These are phyloP conservation scores for Blastomussa wellsi DNA, from an alignment of 92 coral and sea anemone species.

Conservation along the genomic window DNA sequence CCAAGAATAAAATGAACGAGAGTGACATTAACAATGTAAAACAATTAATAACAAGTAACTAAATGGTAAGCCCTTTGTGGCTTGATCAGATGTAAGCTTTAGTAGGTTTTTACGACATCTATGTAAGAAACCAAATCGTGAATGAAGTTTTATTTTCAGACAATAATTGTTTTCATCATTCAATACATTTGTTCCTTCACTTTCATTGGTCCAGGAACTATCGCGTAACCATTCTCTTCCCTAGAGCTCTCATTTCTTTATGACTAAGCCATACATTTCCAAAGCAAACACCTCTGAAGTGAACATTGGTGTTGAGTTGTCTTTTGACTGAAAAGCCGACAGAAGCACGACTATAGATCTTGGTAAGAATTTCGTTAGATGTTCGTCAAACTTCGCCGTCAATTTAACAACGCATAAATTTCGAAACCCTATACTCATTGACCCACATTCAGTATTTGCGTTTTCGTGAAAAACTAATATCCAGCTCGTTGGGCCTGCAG, in stretches of 20 bases:
- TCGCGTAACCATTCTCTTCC: background rate
- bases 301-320: background rate
- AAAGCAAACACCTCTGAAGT: background rate
- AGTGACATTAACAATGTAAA: background rate
- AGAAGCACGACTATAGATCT: background rate
- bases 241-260: no score
- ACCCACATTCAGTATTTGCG: background rate
- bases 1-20: background rate
- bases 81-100: background rate
- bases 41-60: background rate
- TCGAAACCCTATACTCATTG: background rate
- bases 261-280: background rate
- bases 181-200: no score
- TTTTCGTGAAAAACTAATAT: background rate
- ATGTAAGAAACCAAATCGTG: background rate
- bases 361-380: background rate
- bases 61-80: no score
- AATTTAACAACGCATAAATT: background rate
- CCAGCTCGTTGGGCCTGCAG: background rate
- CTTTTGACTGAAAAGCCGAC: background rate
- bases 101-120: background rate
- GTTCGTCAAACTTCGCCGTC: background rate
- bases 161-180: background rate
- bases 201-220: no score
- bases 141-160: background rate